Percentiles rank a stretch among this genome's conserved stretches.
Evolutionary conservation across 2,113 vertebrate genomes (phyloP).

Genomic region (Esox niger): DNA sequence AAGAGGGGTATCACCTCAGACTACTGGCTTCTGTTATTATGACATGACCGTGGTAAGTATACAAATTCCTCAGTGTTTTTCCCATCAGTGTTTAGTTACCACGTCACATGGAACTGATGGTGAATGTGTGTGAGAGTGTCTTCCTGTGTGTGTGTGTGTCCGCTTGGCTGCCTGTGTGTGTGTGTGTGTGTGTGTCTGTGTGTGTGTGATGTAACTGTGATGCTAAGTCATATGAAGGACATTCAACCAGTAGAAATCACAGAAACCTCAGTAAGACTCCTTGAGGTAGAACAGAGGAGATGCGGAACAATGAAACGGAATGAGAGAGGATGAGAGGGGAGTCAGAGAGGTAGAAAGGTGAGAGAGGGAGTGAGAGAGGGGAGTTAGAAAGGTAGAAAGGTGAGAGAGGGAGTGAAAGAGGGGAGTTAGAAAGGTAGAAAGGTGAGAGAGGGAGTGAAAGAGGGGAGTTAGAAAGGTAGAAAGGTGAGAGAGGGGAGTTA

Average conservation of each 20-base stretch:
- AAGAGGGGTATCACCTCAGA: constrained; percentile 23
- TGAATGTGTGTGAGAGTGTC: background rate
- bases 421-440: background rate
- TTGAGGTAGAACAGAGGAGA: background rate
- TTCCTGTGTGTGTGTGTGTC: background rate
- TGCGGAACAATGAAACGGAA: constrained; percentile 5
- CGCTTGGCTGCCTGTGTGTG: background rate
- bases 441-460: background rate
- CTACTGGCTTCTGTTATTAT: constrained; percentile 10
- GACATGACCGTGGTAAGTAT: background rate
- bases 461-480: too few species aligned
- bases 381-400: background rate
- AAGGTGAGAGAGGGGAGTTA: too few species aligned
- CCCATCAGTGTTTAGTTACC: background rate
- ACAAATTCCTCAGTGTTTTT: background rate
- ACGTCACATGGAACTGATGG: background rate
- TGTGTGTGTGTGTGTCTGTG: background rate
- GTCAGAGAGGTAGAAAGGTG: background rate
- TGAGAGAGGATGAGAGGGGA: background rate
- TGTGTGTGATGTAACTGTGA: background rate
- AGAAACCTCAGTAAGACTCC: background rate
- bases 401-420: background rate
- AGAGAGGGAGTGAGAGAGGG: background rate
- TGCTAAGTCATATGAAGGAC: background rate
- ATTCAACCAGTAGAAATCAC: background rate